Base-by-base conservation (phyloP, 2,888 invertebrate genomes). In the Athrips mouffetella region DNA sequence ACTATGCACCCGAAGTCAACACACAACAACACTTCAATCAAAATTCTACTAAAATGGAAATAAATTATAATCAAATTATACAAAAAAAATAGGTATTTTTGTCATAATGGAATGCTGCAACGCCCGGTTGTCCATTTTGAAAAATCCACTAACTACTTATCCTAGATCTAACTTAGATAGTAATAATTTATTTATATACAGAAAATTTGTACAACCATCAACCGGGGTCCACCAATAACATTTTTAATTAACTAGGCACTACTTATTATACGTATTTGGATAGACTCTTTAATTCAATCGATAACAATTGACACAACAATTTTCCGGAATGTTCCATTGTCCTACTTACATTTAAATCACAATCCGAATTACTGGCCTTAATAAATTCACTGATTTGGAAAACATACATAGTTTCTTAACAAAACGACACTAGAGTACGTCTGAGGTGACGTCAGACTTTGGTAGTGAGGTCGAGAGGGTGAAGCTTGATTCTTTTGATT, bases 381-480 rank as follows among this genome's bases (percentile, higher is more conserved):
- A 62, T 61, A 67, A 69, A 57, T 73, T 74, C 78, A 78, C 78
- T 76, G 79, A 70, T 58, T 59, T 46, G 53, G 49, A 55, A 60
- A 66, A 42, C 8, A 16, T 42, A 37, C 23, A 45, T 58, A 64
- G 68, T 60, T 37, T 55, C 55, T 67, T 62, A 63, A 61, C 65
- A 61, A 47, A 63, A 60, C 64, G 70, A 64, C 71, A 69, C 66
- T 62, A 62, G 51, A 51, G 54, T 62, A 65, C 63, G 66, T 57
- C 52, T 48, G 37, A 41, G 45, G 55, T 57, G 65, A 63, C 70
- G 78, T 91, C 89, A 93, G 71, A 92, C 92, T 89, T 92, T 92
- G 65, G 92, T 93, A 54, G 93, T 93, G 62, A 93, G 85, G 76
- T 92, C 92, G 54, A 92, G 74, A 15, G 92, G 92, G 57, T 89